A percentile compares a stretch with the other conserved stretches of the same genome.
These are phyloP conservation scores for Hydrolagus colliei DNA, from an alignment of 2,797 vertebrate species.

Conservation along the genomic window DNA sequence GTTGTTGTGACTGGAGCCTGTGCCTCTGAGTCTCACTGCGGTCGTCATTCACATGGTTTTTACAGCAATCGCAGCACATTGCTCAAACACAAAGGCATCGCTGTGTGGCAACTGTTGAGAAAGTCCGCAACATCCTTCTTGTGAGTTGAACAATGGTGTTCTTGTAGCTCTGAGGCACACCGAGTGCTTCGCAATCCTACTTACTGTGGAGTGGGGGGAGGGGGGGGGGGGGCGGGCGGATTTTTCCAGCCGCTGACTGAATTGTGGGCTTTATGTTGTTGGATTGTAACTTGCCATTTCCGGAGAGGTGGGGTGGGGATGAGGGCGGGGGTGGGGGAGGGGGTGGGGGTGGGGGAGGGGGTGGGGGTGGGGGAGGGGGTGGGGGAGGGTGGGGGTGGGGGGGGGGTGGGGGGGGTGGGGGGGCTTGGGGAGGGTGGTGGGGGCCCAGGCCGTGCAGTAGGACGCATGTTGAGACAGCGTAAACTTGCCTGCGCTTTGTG, in stretches of 20 bases:
- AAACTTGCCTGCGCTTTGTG: neutral
- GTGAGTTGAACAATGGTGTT: slow-evolving; percentile 9
- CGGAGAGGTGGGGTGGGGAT: neutral
- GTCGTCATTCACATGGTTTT: neutral
- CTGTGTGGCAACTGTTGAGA: slow-evolving; percentile 5
- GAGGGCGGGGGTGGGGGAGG: too few species aligned
- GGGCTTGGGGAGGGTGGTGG: neutral
- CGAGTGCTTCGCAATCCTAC: slow-evolving; percentile 6
- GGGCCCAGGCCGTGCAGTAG: neutral
- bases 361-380: neutral
- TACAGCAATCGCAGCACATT: neutral
- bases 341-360: too few species aligned
- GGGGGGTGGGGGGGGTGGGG: too few species aligned
- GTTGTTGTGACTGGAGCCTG: neutral
- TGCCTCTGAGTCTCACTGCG: neutral
- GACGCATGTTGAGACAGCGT: neutral
- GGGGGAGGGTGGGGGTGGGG: neutral
- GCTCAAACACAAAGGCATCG: neutral
- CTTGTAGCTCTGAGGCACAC: slow-evolving; percentile 8
- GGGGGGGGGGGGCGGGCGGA: too few species aligned
- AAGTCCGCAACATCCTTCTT: slow-evolving; percentile 19
- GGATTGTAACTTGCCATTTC: slow-evolving; percentile 11
- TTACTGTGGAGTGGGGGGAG: neutral
- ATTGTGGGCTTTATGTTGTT: slow-evolving; percentile 25
- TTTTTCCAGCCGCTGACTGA: neutral